Evolutionary conservation across 2,113 vertebrate genomes (phyloP), one percentile per base, ranked within the genome.

Genomic region (Pomatostomus ruficeps): DNA sequence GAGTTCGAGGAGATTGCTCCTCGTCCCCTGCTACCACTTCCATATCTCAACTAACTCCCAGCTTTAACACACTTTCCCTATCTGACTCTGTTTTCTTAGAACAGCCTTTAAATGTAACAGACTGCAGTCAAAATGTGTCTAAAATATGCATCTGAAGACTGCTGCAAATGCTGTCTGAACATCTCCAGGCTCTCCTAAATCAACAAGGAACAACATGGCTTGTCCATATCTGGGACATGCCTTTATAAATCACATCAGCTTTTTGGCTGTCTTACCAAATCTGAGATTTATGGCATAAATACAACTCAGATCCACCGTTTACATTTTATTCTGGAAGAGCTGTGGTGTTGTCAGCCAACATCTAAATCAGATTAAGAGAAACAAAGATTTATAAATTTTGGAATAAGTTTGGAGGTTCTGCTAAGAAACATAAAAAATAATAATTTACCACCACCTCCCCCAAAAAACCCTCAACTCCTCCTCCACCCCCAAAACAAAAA

Each of bases 311-410:
- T 22, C 49, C 38, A 82, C 13, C 28, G 6, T 40, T 79, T 59
- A 40, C 31, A 80, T 70, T 83, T 80, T 55, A 51, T 51, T 86
- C 61, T 92, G 59, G 18, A 92, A 91, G 86, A 67, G 12, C n/a
- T 54, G 24, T 17, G 43, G 38, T 52, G 43, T 24, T 89, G 43
- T 45, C 58, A 67, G 38, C 36, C 42, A 90, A 66, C 22, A 26
- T 26, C 29, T 48, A 70, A 83, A 88, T 16, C 54, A 36, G 17
- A 46, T 26, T 38, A 85, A 40, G 18, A 85, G 19, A 85, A 79
- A 67, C 6, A 51, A 52, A 36, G 16, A 70, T 85, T 75, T 78
- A 49, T 38, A 23, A 11, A 52, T 38, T 63, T 88, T 58, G 29
- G 26, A 75, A 24, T 45, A 86, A 28, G 8, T 89, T 21, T 58